Evolutionary conservation across 1,140 invertebrate genomes (phyloP).

Genomic region (Neodiprion virginianus): DNA sequence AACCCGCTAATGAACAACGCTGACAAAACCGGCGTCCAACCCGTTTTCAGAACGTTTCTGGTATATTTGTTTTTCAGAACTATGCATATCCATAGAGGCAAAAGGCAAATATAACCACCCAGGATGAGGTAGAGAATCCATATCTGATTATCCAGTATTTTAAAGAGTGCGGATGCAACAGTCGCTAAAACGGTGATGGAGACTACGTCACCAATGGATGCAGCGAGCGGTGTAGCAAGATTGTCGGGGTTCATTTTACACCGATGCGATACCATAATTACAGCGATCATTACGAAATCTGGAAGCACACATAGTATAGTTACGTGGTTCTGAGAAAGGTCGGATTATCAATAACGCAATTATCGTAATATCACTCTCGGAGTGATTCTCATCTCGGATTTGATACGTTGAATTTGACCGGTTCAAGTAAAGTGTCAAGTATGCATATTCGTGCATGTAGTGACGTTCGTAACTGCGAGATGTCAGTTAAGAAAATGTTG

Average conservation of each 20-base stretch:
- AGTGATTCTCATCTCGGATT: too few relatives aligned
- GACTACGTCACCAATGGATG: conserved; percentile 92
- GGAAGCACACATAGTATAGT: conserved; percentile 36
- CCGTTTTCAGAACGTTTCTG: conserved; percentile 76
- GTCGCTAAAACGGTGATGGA: conserved; percentile 83
- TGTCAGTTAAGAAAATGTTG: too few relatives aligned
- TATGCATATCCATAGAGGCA: conserved; percentile 81
- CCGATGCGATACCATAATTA: conserved; percentile 80
- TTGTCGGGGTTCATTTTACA: conserved; percentile 95
- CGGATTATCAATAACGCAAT: too few relatives aligned
- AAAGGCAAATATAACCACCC: conserved; percentile 70
- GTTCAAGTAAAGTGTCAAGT: too few relatives aligned
- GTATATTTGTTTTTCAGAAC: conserved; percentile 83
- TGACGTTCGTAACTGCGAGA: too few relatives aligned
- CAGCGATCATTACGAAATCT: conserved; percentile 89
- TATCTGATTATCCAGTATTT: conserved; percentile 64
- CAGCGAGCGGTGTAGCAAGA: conserved; percentile 94
- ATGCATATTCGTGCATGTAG: too few relatives aligned
- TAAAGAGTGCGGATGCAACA: conserved; percentile 76
- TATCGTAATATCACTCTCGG: too few relatives aligned
- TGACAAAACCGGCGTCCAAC: conserved; percentile 86
- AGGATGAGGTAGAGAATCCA: conserved; percentile 74
- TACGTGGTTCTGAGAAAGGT: too few relatives aligned
- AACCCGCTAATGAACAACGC: conserved; percentile 89
- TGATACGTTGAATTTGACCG: too few relatives aligned